Conservation (phyloP, 1,140 invertebrate species). For the Plodia interpunctella region DNA sequence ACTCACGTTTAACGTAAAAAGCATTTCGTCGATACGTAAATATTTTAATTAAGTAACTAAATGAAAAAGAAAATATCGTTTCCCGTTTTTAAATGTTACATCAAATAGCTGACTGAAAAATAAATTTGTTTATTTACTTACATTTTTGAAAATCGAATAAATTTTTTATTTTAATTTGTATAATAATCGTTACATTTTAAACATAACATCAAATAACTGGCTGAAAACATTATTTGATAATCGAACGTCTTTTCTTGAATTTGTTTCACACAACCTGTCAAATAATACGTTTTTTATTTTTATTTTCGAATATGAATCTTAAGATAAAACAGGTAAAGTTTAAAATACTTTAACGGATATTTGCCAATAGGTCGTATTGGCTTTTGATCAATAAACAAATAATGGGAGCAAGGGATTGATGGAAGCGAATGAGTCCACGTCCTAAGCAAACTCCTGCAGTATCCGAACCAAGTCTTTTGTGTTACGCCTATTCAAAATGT, state of each 20-base stretch:
- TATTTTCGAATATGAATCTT: conserved; percentile 16
- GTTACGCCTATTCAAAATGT: conserved; percentile 35
- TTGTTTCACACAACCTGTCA: conserved; percentile 24
- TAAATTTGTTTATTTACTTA: no score
- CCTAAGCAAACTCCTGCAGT: conserved; percentile 58
- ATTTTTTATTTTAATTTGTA: no score
- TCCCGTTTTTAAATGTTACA: neutral
- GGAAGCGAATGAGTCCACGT: conserved; percentile 53
- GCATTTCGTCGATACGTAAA: neutral
- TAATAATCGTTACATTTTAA: neutral
- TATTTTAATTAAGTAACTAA: conserved; percentile 1
- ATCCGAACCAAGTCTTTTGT: conserved; percentile 43
- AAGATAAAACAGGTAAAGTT: conserved; percentile 17
- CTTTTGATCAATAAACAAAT: conserved; percentile 51
- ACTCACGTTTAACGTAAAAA: conserved; percentile 11
- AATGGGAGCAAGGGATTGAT: conserved; percentile 59
- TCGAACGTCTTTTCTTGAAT: conserved; percentile 29
- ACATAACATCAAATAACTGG: no score
- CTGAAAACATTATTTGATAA: conserved; percentile 14
- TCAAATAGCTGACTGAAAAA: no score
- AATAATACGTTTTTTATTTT: conserved; percentile 12
- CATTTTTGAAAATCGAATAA: neutral
- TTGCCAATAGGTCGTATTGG: conserved; percentile 31
- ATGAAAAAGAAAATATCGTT: neutral
- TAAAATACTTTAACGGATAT: conserved; percentile 15